A percentile compares a stretch with the other conserved stretches of the same genome.
Conservation (phyloP, 92 coral and sea anemone species). For the Zoanthus sansibaricus region DNA sequence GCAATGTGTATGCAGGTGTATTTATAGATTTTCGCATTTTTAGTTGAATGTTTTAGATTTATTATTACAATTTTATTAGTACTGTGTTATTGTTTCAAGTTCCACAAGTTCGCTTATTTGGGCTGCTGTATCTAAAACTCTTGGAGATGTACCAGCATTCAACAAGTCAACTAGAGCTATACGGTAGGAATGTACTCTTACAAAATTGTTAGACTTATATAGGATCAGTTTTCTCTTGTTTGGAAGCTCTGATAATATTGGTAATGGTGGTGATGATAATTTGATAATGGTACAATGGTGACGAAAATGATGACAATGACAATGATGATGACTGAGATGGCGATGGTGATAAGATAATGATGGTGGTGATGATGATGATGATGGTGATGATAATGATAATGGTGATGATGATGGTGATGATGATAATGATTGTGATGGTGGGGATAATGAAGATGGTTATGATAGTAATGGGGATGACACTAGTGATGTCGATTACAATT, state of each 20-base stretch:
- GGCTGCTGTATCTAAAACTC: conserved; percentile 84
- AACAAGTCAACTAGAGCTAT: conserved; percentile 80
- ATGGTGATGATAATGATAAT: no score
- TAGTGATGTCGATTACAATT: no score
- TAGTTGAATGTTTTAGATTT: background rate
- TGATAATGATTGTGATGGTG: no score
- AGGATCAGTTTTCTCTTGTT: no score
- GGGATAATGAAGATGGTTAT: no score
- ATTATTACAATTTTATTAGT: background rate
- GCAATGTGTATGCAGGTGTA: no score
- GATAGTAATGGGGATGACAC: no score
- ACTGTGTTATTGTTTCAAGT: conserved; percentile 33
- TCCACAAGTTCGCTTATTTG: conserved; percentile 87
- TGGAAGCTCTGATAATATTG: background rate
- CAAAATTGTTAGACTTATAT: no score
- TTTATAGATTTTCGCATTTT: background rate
- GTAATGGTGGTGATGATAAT: background rate
- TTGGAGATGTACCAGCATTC: conserved; percentile 88
- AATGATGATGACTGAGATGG: background rate
- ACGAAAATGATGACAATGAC: background rate
- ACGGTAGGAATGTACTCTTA: conserved; percentile 48
- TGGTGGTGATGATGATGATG: no score
- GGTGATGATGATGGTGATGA: no score
- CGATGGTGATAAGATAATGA: no score
- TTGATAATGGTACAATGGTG: no score